Conservation (phyloP, 1,140 invertebrate species). For the Whitmania pigra region DNA sequence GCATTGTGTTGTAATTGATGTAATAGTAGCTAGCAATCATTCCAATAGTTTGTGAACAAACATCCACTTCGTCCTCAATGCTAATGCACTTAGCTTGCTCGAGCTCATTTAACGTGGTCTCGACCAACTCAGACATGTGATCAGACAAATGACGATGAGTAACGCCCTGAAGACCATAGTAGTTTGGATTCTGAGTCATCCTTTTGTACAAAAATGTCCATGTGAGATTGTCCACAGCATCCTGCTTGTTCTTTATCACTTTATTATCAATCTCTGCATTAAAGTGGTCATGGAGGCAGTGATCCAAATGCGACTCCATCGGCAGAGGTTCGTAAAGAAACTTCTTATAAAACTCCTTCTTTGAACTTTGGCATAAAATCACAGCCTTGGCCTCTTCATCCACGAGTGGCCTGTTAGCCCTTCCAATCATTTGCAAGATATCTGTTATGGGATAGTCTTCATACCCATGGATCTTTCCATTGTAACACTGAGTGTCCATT, state of each 20-base stretch:
- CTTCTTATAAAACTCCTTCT: conserved; percentile 98
- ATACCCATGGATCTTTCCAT: conserved; percentile 68
- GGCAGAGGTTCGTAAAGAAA: conserved; percentile 93
- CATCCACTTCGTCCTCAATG: conserved; percentile 95
- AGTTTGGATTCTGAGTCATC: conserved; percentile 97
- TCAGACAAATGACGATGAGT: conserved; percentile 93
- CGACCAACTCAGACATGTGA: conserved; percentile 93
- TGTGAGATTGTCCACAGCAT: conserved; percentile 96
- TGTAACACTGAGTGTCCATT: conserved; percentile 94
- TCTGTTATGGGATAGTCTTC: conserved; percentile 96
- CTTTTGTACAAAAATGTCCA: conserved; percentile 97
- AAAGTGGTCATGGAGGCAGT: conserved; percentile 94
- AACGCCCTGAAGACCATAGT: conserved; percentile 90
- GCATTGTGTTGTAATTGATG: conserved; percentile 97
- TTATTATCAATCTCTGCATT: conserved; percentile 99
- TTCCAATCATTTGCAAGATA: conserved; percentile 91
- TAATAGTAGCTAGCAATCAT: conserved; percentile 99
- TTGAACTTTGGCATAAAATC: conserved; percentile 88
- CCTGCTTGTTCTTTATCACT: conserved; percentile 99
- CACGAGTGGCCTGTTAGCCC: conserved; percentile 59
- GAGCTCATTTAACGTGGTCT: conserved; percentile 83
- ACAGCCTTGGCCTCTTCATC: conserved; percentile 88
- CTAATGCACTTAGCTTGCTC: conserved; percentile 96
- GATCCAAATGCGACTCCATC: conserved; percentile 90
- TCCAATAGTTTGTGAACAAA: conserved; percentile 84